phyloP scores from a whole-genome alignment of 2,113 vertebrate genomes.

The Puntigrus tetrazona region DNA sequence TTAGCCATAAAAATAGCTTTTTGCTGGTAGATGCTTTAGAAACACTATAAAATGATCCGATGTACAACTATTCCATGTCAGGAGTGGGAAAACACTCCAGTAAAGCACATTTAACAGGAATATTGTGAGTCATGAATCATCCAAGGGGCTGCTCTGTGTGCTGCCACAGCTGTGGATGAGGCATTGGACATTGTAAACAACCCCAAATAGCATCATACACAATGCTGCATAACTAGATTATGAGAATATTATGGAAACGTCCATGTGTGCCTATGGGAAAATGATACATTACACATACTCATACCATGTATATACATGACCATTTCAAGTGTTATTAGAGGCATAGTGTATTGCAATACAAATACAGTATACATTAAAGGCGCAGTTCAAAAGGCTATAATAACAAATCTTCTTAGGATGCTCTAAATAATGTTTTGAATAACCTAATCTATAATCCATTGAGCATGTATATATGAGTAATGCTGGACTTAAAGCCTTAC shows the following conservation, averaged over 20 bases:
- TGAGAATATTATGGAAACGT: not conserved
- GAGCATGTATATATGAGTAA: slow-evolving; percentile 40
- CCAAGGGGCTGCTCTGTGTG: not conserved
- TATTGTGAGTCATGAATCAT: not conserved
- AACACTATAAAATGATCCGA: not conserved
- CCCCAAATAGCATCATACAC: not conserved
- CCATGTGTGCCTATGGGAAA: not conserved
- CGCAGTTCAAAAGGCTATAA: slow-evolving; percentile 18
- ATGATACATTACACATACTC: not conserved
- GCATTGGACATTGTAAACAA: not conserved
- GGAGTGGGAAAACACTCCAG: not conserved
- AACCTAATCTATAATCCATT: slow-evolving; percentile 55
- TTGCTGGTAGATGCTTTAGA: not conserved
- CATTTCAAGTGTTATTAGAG: not conserved
- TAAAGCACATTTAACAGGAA: slow-evolving; percentile 4
- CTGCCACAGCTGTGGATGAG: not conserved
- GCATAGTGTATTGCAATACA: not conserved
- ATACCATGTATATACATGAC: not conserved
- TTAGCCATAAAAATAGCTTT: not conserved
- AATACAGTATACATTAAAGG: not conserved
- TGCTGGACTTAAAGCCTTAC: slow-evolving; percentile 45
- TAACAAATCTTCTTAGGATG: slow-evolving; percentile 51
- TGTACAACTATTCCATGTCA: not conserved
- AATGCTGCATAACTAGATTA: slow-evolving; percentile 20
- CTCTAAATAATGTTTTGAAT: slow-evolving; percentile 52